A percentile compares a stretch with the other conserved stretches of the same genome.
Conservation (phyloP, 1,140 invertebrate genomes). For the Lucilia cuprina region DNA sequence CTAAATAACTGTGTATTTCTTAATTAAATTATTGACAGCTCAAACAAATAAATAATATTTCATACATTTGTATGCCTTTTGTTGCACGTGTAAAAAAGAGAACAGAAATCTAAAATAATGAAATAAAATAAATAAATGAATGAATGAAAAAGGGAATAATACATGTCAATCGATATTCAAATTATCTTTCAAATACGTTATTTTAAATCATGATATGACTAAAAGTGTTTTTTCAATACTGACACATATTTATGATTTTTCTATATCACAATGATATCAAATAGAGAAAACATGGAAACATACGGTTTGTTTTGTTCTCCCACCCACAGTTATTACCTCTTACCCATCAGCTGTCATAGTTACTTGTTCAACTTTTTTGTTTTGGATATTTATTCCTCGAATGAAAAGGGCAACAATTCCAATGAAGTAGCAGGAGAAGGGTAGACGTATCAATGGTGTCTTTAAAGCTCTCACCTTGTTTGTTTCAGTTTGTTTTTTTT, state of each 20-base stretch:
- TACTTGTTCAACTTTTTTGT: neutral
- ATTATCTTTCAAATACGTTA: slow-evolving; percentile 3
- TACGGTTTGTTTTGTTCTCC: neutral
- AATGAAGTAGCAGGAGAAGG: neutral
- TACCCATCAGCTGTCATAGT: slow-evolving; percentile 26
- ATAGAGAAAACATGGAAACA: too few relatives aligned
- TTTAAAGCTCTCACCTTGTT: slow-evolving; percentile 11
- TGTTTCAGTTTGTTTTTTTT: too few relatives aligned
- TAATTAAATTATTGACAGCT: slow-evolving; percentile 30
- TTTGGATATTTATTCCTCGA: neutral
- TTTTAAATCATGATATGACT: slow-evolving; percentile 28
- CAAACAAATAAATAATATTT: neutral
- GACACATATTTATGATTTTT: slow-evolving; percentile 11
- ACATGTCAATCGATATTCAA: slow-evolving; percentile 29
- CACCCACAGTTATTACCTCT: neutral
- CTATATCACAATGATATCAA: neutral
- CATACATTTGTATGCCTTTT: too few relatives aligned
- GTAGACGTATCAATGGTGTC: neutral
- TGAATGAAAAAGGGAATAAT: neutral
- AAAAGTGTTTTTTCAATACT: slow-evolving; percentile 9
- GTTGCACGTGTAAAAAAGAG: neutral
- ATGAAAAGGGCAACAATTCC: neutral
- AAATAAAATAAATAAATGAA: neutral
- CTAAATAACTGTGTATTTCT: neutral
- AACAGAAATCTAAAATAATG: neutral